Percentiles rank a stretch among this genome's conserved stretches.
These are phyloP conservation scores for Biston betularia DNA, from an alignment of 2,888 invertebrate genomes.

Conservation along the genomic window DNA sequence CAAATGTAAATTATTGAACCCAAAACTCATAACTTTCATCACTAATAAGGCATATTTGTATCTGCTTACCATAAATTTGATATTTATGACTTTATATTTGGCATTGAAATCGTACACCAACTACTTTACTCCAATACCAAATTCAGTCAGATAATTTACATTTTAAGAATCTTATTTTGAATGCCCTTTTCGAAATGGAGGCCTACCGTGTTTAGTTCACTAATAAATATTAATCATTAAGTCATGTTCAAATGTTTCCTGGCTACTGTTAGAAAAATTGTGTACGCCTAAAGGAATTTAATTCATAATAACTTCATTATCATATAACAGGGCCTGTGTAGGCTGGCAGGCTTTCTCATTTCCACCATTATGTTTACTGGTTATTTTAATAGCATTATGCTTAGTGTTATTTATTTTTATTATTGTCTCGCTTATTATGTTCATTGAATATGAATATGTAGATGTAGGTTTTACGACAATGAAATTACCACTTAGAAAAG, in stretches of 20 bases:
- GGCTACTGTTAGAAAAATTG: constrained; percentile 77
- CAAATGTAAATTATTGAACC: constrained; percentile 19
- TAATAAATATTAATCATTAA: constrained; percentile 82
- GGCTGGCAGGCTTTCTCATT: constrained; percentile 53
- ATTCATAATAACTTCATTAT: constrained; percentile 74
- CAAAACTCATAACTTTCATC: constrained; percentile 23
- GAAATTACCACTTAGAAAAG: constrained; percentile 26
- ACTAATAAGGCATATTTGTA: constrained; percentile 27
- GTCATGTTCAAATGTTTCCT: constrained; percentile 75
- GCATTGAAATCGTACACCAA: constrained; percentile 36
- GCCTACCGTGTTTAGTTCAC: constrained; percentile 38
- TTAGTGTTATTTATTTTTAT: constrained; percentile 46
- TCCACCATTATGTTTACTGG: constrained; percentile 45
- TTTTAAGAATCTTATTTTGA: constrained; percentile 48
- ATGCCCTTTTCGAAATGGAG: constrained; percentile 50
- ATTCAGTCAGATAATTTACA: constrained; percentile 63
- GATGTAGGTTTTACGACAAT: constrained; percentile 38
- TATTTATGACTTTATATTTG: constrained; percentile 29
- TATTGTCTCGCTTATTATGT: constrained; percentile 44
- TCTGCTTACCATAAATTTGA: constrained; percentile 24
- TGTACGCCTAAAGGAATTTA: constrained; percentile 66
- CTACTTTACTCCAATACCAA: constrained; percentile 34
- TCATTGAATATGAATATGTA: constrained; percentile 41
- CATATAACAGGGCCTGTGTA: constrained; percentile 67
- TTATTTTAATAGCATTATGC: constrained; percentile 46